Evolutionary conservation across 1,140 invertebrate species (phyloP), one percentile per base, ranked within the genome.

Genomic region (Anoplophora glabripennis): DNA sequence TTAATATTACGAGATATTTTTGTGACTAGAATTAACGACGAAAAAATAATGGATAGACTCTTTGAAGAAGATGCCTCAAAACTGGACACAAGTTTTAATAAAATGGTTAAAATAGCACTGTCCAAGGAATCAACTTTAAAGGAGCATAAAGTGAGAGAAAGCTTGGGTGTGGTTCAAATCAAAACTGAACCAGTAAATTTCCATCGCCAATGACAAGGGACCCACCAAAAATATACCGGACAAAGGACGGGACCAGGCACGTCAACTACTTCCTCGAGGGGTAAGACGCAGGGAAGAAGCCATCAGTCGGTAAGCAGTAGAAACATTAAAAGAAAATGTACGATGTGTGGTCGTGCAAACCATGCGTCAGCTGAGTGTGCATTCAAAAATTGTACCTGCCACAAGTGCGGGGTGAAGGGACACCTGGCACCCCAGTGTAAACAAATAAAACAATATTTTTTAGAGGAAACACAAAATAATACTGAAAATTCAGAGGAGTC

Each of bases 31-130:
- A 45, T 56, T 12, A 56, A 56, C 28, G 34, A 46, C 35, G 38
- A 36, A 11, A 47, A 28, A 12, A 45, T 56, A 12, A 56, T 56
- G 42, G 53, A 56, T 12, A 11, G 53, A 45, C 15, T 47, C 11
- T 56, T 56, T 44, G 42, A 54, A 18, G 41, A 54, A 33, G 28
- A 45, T 54, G 41, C 53, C 17, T 54, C 40, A 7, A 40, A 56
- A 17, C 17, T 1, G 12, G n/a, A 21, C 7, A 17, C 38, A 12
- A 46, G 41, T 9, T 34, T 56, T 11, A n/a, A 18, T 10, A 46
- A 41, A 34, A 17, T 45, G 12, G 12, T 56, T 9, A 47, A 56
- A 47, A 33, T 56, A 10, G 53, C 42, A 14, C 35, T 44, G n/a
- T n/a, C n/a, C n/a, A n/a, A n/a, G n/a, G n/a, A n/a, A n/a, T n/a